These are phyloP conservation scores for Pseudomyrmex concolor DNA, from an alignment of 1,140 invertebrate species.

Conservation along the genomic window DNA sequence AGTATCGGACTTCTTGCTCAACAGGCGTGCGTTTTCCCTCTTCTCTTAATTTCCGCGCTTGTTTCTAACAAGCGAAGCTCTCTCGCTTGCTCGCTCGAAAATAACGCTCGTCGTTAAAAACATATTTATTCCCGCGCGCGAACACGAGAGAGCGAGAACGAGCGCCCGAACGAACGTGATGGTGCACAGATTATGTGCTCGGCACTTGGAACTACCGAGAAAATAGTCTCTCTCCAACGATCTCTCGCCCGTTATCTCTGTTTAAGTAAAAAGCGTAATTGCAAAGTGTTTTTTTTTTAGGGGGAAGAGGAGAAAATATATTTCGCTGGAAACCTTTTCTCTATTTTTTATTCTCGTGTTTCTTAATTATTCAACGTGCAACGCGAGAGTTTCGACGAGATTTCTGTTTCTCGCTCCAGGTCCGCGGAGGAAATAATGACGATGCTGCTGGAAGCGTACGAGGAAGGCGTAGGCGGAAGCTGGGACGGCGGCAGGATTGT, in stretches of 20 bases:
- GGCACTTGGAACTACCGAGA: neutral
- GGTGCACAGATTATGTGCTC: neutral
- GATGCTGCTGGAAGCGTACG: slow-evolving; percentile 95
- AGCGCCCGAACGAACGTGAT: neutral
- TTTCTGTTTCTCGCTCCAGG: slow-evolving; percentile 79
- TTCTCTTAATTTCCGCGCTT: slow-evolving; percentile 15
- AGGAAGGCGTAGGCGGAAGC: slow-evolving; percentile 90
- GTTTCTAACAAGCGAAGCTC: neutral
- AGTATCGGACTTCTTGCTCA: neutral
- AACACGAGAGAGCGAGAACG: slow-evolving; percentile 15
- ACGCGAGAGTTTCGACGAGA: neutral
- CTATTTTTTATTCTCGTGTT: neutral
- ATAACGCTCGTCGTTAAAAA: slow-evolving; percentile 8
- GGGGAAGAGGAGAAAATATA: too few relatives aligned
- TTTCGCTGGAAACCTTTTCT: neutral
- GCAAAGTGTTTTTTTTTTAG: too few relatives aligned
- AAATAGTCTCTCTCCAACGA: neutral
- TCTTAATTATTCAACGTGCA: neutral
- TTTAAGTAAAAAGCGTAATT: too few relatives aligned
- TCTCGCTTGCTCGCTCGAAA: neutral
- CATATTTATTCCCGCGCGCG: slow-evolving; percentile 6
- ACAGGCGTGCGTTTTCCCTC: slow-evolving; percentile 30
- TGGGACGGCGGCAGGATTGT: slow-evolving; percentile 92
- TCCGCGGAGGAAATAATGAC: slow-evolving; percentile 93
- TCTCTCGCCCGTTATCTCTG: too few relatives aligned